phyloP scores from a whole-genome alignment of 1,140 invertebrate species.

The Dufourea novaeangliae region DNA sequence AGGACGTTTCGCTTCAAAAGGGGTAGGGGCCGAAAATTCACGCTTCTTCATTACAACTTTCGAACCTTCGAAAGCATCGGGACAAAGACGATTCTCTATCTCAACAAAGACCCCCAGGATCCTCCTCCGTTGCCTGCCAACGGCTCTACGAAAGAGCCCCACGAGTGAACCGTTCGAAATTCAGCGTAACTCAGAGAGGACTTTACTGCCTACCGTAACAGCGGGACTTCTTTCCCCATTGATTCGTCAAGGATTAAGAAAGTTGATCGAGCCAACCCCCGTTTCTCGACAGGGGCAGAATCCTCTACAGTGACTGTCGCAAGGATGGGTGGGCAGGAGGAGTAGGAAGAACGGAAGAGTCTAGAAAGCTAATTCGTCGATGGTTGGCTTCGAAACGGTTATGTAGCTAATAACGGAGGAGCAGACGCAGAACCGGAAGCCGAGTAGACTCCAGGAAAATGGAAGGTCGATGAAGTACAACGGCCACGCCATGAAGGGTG shows the following conservation, averaged over 20 bases:
- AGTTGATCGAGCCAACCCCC: constrained; percentile 27
- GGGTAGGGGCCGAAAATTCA: neutral
- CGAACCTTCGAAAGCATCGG: neutral
- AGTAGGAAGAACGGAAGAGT: constrained; percentile 37
- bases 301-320: constrained; percentile 19
- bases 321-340: too few relatives aligned
- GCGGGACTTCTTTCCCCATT: constrained; percentile 34
- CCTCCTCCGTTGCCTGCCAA: neutral
- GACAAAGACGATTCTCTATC: neutral
- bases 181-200: neutral
- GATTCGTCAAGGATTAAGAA: constrained; percentile 50
- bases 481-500: constrained; percentile 6
- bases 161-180: neutral
- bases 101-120: neutral
- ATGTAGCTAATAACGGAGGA: constrained; percentile 45
- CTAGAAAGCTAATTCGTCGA: constrained; percentile 49
- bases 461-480: constrained; percentile 37
- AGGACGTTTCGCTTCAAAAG: neutral
- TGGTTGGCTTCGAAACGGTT: constrained; percentile 34
- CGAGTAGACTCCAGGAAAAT: constrained; percentile 19
- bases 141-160: neutral
- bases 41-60: neutral
- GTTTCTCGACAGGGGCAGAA: neutral
- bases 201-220: constrained; percentile 9
- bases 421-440: constrained; percentile 26